Percentiles rank a stretch among this genome's conserved stretches.
Evolutionary conservation across 30 jellyfish, hydroid and myxozoan genomes (phyloP).

Genomic region (Aurelia aurita): DNA sequence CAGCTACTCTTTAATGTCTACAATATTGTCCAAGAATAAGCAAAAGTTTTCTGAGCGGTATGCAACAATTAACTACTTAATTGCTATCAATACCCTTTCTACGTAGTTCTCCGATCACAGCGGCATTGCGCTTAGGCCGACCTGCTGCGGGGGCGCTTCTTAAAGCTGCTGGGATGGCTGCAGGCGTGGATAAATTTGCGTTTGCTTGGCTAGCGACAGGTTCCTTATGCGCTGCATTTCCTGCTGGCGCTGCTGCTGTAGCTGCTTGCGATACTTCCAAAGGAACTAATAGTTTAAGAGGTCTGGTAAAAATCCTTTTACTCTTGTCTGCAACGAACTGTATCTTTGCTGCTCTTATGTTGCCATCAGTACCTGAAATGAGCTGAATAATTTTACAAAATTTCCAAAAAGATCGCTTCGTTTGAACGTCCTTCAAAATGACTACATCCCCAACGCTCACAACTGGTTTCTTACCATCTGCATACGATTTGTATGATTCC

Average conservation of each 20-base stretch:
- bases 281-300: conserved; percentile 16
- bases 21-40: too few species aligned
- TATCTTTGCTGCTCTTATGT: conserved; percentile 24
- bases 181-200: too few species aligned
- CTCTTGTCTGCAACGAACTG: conserved; percentile 23
- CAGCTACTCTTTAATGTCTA: too few species aligned
- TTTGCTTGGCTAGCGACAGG: not conserved
- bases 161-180: conserved; percentile 12
- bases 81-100: too few species aligned
- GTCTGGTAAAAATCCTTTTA: conserved; percentile 17
- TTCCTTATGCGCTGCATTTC: not conserved
- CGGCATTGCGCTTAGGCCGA: too few species aligned
- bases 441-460: conserved; percentile 22
- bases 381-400: conserved; percentile 8
- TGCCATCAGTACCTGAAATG: conserved; percentile 20
- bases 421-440: conserved; percentile 20
- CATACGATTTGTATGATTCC: conserved; percentile 30
- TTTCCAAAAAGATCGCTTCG: conserved; percentile 6
- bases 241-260: not conserved
- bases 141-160: conserved; percentile 13
- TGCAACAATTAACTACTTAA: too few species aligned
- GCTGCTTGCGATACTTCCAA: conserved; percentile 3
- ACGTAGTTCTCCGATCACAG: conserved; percentile 4
- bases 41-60: too few species aligned
- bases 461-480: not conserved